Conservation (phyloP, 2,113 vertebrate genomes). For the Myocastor coypus region DNA sequence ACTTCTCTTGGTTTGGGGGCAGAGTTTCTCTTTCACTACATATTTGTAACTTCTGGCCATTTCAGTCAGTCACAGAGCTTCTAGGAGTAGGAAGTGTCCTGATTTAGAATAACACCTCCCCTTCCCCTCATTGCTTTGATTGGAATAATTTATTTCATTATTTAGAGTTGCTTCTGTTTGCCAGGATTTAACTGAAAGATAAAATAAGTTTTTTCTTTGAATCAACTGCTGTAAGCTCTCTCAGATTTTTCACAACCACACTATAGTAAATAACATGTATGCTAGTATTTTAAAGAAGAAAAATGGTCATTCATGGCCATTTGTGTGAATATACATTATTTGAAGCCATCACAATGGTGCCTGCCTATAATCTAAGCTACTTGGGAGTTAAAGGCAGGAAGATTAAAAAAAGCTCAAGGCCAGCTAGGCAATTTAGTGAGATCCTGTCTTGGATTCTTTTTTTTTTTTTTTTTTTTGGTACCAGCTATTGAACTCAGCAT, state of each 20-base stretch:
- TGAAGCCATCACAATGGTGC: not conserved
- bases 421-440: not conserved
- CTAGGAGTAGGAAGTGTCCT: not conserved
- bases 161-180: slow-evolving; percentile 11
- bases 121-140: not conserved
- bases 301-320: not conserved
- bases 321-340: slow-evolving; percentile 25
- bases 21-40: slow-evolving; percentile 31
- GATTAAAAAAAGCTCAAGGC: not conserved
- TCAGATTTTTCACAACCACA: slow-evolving; percentile 32
- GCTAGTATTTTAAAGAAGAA: not conserved
- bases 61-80: not conserved
- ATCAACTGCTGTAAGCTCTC: not conserved
- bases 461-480: no score
- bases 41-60: slow-evolving; percentile 17
- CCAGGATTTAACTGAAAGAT: not conserved
- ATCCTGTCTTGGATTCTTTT: not conserved
- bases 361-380: not conserved
- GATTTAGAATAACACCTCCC: not conserved
- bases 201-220: slow-evolving; percentile 35
- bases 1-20: not conserved
- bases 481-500: no score
- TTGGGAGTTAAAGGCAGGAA: not conserved
- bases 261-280: not conserved
- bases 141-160: slow-evolving; percentile 2